Evolutionary conservation across 2,797 vertebrate genomes (phyloP).

Genomic region (Sebastes cheni): DNA sequence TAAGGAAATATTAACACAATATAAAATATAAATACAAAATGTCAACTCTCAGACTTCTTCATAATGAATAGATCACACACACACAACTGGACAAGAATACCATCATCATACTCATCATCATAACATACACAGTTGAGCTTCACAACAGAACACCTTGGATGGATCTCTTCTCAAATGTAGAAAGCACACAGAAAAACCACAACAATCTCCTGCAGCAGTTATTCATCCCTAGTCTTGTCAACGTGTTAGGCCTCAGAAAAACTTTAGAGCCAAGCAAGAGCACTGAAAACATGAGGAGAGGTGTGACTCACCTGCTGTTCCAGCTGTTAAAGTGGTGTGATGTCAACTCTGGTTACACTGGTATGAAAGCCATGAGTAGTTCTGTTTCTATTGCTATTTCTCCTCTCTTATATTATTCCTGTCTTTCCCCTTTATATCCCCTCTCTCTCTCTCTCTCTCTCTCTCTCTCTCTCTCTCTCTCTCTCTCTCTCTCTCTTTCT

Average conservation of each 20-base stretch:
- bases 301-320: conserved; percentile 43
- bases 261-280: not conserved
- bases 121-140: not conserved
- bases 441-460: not conserved
- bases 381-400: not conserved
- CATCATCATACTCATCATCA: not conserved
- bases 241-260: not conserved
- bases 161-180: not conserved
- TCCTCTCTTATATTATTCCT: conserved; percentile 16
- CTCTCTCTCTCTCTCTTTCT: conserved; percentile 1
- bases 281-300: not conserved
- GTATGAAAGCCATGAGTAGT: not conserved
- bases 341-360: conserved; percentile 2
- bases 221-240: not conserved
- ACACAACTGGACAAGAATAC: not conserved
- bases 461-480: not conserved
- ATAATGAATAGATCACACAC: not conserved
- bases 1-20: not conserved
- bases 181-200: not conserved
- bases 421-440: conserved; percentile 33
- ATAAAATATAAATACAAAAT: not conserved
- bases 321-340: not conserved
- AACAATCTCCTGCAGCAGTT: not conserved
- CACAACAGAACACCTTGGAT: not conserved
- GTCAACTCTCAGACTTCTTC: not conserved